Base-by-base conservation (phyloP, 2,888 invertebrate species). In the Rotaria sp. region DNA sequence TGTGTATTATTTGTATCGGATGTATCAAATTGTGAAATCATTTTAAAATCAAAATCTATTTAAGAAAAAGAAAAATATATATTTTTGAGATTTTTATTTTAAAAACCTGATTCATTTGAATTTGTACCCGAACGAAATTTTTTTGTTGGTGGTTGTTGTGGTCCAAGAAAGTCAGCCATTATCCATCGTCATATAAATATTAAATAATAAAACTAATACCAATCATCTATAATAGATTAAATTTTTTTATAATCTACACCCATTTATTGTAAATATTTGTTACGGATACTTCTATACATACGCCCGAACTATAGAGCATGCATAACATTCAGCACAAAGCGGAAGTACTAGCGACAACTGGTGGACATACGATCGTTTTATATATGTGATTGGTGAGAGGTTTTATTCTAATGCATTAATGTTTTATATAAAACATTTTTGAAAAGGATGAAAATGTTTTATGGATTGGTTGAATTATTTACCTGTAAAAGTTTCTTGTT, bases 271-370 rank as follows among this genome's bases (percentile, higher is more conserved):
- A 35, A 67, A 38, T 35, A 67, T 67, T 35, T 67, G 18, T 35
- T 35, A 21, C 35, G 18, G 67, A 67, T 35, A 67, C 67, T 67
- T 21, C 35, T 67, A 67, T 21, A 67, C 67, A 67, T 67, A 67
- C 67, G 67, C 35, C 67, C 67, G 35, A 67, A 67, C 35, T 35
- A 67, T 35, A 35, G 67, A 67, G 21, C 67, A 67, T 67, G 21
- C 35, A 67, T 67, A 67, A 67, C 67, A 67, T 67, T 35, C 35
- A 67, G 67, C 35, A 67, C 67, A 67, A 67, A 38, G 67, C 67
- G 67, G 67, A 67, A 67, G 67, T 67, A 35, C 67, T 67, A 67
- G 67, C 67, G 67, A 67, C 67, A 67, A 21, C 67, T 67, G 67
- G 67, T 30, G 67, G 67, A 67, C 67, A 30, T 13, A 67, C 35